Percentiles rank a stretch among this genome's conserved stretches.
phyloP scores from a whole-genome alignment of 2,888 invertebrate genomes.

The Selenia dentaria region DNA sequence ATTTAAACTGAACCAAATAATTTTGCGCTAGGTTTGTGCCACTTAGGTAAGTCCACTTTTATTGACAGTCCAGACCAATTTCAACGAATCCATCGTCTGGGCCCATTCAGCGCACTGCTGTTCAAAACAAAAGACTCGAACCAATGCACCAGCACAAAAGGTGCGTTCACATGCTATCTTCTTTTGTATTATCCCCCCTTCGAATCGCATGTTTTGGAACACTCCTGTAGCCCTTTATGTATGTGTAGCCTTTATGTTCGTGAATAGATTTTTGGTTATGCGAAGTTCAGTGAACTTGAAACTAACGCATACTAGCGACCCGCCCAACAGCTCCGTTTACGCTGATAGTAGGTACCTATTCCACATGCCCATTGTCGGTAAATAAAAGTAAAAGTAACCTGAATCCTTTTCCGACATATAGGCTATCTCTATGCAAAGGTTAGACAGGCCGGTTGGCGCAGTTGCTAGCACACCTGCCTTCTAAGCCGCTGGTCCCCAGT shows the following conservation, averaged over 20 bases:
- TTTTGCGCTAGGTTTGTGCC: too few species aligned
- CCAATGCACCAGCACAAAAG: constrained; percentile 57
- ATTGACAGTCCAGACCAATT: constrained; percentile 12
- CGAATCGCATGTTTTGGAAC: constrained; percentile 42
- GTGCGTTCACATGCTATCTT: constrained; percentile 49
- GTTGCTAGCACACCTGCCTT: too few species aligned
- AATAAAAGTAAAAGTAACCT: too few species aligned
- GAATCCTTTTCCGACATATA: too few species aligned
- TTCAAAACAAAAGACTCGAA: constrained; percentile 50
- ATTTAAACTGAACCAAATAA: too few species aligned
- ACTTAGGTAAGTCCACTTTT: too few species aligned
- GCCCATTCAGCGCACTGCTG: constrained; percentile 17
- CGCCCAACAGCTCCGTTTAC: too few species aligned
- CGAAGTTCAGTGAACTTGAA: constrained; percentile 37
- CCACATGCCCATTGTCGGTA: too few species aligned
- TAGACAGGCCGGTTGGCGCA: too few species aligned
- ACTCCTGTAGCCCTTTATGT: constrained; percentile 40
- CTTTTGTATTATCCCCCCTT: constrained; percentile 48
- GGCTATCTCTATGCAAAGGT: too few species aligned
- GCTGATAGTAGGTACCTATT: too few species aligned
- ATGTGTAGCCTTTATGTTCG: constrained; percentile 31
- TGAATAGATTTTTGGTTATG: constrained; percentile 38
- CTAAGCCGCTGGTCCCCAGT: too few species aligned
- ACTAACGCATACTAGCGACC: constrained; percentile 13
- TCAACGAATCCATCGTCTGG: constrained; percentile 17